Evolutionary conservation across 1,140 invertebrate species (phyloP), one percentile per base, ranked within the genome.

Genomic region (Lasioglossum albipes): DNA sequence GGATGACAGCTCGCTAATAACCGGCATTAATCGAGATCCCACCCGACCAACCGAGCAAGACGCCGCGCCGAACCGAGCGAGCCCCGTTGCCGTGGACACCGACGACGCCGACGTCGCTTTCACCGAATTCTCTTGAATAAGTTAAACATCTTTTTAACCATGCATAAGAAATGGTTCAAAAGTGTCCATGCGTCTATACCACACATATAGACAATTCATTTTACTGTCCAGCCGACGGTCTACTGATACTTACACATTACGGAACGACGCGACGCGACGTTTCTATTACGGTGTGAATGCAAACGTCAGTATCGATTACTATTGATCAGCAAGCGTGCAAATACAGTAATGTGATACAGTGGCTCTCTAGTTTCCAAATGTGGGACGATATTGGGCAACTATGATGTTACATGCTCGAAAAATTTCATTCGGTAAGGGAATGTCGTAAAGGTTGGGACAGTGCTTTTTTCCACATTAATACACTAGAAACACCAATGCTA

Each of bases 1-100:
- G 74, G 74, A 68, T 83, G 86, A 88, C 84, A 87, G 83, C 76
- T 71, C 57, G 83, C 72, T 88, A 88, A 88, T 88, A 87, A 87
- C 83, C 83, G 64, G 59, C 84, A 85, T 86, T 83, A 86, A 86
- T 86, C 84, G 84, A 75, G 67, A 81, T 61, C 70, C 69, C 69
- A 41, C 41, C 68, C 36, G 36, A 49, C 16, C 20, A 16, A 49
- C 2, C 69, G 64, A 57, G 66, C 61, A 31, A 73, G 77, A 71
- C 70, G 61, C 12, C 74, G 45, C 57, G 4, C 10, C 10, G 22
- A 3, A 5, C 36, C 36, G 36, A 36, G 36, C 22, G 61, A 57
- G 52, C 18, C 16, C 20, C 20, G 57, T 59, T 59, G 20, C 57
- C 57, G 4, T n/a, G 57, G 57, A 59, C 57, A 59, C 18, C 57